Evolutionary conservation across 2,113 vertebrate species (phyloP), one percentile per base, ranked within the genome.

Genomic region (Nansenia antarctica): DNA sequence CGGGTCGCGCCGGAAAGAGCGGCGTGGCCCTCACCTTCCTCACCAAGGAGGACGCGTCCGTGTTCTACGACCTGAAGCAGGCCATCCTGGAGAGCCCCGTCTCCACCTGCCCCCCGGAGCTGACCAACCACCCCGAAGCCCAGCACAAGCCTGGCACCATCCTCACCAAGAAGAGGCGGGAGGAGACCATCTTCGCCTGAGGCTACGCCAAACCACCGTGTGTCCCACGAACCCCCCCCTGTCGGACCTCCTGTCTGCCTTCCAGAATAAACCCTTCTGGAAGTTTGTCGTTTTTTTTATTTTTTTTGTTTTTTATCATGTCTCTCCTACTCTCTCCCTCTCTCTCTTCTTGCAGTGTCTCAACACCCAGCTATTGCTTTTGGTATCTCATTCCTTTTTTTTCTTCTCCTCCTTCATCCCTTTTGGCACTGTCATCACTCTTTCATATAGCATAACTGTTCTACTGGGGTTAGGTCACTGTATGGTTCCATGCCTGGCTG

Each of bases 121-220:
- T 99, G 35, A 80, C 95, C 80, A 99, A 99, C 89, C 98, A 99
- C 83, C 98, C 98, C 0, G 98, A 99, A 0, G 98, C 98, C 55
- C 96, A 98, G 83, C 98, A 99, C 92, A 99, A 99, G 30, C 97
- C 98, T 0, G 98, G 98, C 79, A 99, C 98, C 79, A 99, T 99
- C 90, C 95, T 99, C 75, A 99, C 97, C 87, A 99, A 99, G 92
- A 99, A 99, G 91, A 92, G 97, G 9, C 91, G 97, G 22, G 98
- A 99, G 81, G 98, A 99, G 86, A 99, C 98, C 71, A 99, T 99
- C 87, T 99, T 99, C 6, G 98, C 97, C n/a, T 99, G 89, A 97
- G 39, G 7, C n/a, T n/a, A n/a, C 0, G 2, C 14, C 39, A 12
- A 1, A 2, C 24, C 57, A 8, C 2, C 2, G 53, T 15, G n/a